A percentile compares a stretch with the other conserved stretches of the same genome.
These are phyloP conservation scores for Stegostoma tigrinum DNA, from an alignment of 2,113 vertebrate genomes.

Conservation along the genomic window DNA sequence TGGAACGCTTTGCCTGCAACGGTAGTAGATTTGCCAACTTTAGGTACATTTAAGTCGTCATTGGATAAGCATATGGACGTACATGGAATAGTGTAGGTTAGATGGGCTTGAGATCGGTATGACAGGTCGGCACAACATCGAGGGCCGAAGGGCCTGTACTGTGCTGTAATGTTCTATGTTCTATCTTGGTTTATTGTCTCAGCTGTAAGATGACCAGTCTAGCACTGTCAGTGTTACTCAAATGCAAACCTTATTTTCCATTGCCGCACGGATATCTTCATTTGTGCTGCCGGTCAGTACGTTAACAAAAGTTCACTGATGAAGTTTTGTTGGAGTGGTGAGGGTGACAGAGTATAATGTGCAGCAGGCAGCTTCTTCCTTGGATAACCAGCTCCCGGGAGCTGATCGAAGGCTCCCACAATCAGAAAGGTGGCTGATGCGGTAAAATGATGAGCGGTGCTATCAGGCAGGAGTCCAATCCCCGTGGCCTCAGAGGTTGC, in stretches of 20 bases:
- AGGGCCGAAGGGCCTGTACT: too few species aligned
- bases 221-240: not conserved
- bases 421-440: not conserved
- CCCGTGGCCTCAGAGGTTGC: not conserved
- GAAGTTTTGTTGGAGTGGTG: not conserved
- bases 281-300: not conserved
- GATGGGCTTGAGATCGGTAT: too few species aligned
- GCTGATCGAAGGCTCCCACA: not conserved
- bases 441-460: not conserved
- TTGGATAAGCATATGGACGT: too few species aligned
- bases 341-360: not conserved
- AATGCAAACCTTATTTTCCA: not conserved
- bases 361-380: not conserved
- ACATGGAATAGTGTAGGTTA: too few species aligned
- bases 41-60: too few species aligned
- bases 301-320: not conserved
- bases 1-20: too few species aligned
- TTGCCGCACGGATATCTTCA: not conserved
- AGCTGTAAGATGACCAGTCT: not conserved
- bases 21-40: too few species aligned
- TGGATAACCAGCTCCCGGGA: not conserved
- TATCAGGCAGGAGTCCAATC: not conserved
- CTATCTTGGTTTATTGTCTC: not conserved
- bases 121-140: too few species aligned
- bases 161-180: too few species aligned